These are phyloP conservation scores for Phortica variegata DNA, from an alignment of 1,140 invertebrate species.

Conservation along the genomic window DNA sequence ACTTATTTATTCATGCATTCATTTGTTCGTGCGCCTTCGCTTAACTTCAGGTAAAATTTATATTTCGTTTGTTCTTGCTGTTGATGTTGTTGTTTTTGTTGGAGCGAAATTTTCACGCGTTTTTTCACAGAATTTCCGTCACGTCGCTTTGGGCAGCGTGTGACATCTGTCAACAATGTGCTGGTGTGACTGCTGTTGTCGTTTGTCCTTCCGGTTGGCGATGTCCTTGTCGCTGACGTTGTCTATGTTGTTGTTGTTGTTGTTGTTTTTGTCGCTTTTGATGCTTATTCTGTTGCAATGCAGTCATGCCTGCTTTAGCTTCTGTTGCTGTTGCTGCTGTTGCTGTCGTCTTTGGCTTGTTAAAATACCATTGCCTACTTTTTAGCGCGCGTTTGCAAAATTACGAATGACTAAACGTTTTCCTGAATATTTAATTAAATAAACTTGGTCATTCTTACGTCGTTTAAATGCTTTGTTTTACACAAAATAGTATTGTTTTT, in stretches of 20 bases:
- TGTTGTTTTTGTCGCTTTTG: constrained; percentile 28
- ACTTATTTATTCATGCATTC: constrained; percentile 31
- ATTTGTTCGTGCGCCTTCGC: constrained; percentile 18
- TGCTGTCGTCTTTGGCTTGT: constrained; percentile 1
- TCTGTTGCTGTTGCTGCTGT: constrained; percentile 2
- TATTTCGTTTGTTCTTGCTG: constrained; percentile 17
- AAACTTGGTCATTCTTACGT: constrained; percentile 31
- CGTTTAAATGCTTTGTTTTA: not conserved
- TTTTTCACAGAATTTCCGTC: not conserved
- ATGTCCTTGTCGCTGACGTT: constrained; percentile 23
- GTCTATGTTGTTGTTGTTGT: not conserved
- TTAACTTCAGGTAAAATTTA: constrained; percentile 24
- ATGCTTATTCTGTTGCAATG: constrained; percentile 28
- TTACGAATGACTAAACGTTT: constrained; percentile 11
- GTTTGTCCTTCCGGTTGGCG: not conserved
- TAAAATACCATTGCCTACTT: constrained; percentile 38
- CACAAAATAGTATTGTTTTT: constrained; percentile 23
- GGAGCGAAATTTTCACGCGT: constrained; percentile 14
- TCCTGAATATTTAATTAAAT: constrained; percentile 51
- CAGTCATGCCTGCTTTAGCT: not conserved
- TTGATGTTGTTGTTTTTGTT: not conserved
- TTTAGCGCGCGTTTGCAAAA: constrained; percentile 5
- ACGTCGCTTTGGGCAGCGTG: constrained; percentile 21
- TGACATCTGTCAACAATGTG: constrained; percentile 45
- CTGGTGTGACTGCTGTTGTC: not conserved